These are phyloP conservation scores for Cyanoderma ruficeps DNA, from an alignment of 2,113 vertebrate genomes.

Conservation along the genomic window DNA sequence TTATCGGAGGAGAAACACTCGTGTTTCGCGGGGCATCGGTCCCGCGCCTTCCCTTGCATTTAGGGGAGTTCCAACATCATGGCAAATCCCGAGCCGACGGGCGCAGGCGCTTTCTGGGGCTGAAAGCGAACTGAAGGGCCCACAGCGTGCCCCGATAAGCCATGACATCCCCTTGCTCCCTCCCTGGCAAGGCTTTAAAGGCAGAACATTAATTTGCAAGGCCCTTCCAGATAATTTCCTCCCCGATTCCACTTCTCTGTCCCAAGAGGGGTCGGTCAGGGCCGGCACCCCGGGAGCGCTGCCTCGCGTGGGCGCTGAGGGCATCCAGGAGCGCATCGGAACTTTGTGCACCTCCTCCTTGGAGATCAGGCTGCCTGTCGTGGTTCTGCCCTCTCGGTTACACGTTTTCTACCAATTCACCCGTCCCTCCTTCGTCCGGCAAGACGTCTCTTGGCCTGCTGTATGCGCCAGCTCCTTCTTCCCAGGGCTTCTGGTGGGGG, in stretches of 20 bases:
- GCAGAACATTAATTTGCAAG: background rate
- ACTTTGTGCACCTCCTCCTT: too few relatives aligned
- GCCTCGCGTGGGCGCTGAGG: background rate
- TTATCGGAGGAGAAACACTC: background rate
- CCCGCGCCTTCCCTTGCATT: background rate
- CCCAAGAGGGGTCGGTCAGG: background rate
- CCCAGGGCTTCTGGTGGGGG: too few relatives aligned
- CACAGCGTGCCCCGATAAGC: background rate
- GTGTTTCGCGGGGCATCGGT: background rate
- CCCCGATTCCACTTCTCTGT: too few relatives aligned
- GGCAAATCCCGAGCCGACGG: background rate
- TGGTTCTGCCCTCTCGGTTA: background rate
- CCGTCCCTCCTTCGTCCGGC: background rate
- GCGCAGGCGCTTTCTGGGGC: background rate
- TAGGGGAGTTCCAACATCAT: background rate
- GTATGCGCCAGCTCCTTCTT: background rate
- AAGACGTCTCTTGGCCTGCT: background rate
- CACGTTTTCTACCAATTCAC: background rate
- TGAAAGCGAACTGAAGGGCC: background rate
- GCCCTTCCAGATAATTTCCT: background rate
- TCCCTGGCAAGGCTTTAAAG: background rate
- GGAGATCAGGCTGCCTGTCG: background rate
- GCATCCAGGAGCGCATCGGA: background rate
- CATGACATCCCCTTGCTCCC: rapidly evolving
- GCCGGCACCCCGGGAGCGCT: rapidly evolving